Evolutionary conservation across 2,113 vertebrate species (phyloP).

Genomic region (Ptyas mucosa): DNA sequence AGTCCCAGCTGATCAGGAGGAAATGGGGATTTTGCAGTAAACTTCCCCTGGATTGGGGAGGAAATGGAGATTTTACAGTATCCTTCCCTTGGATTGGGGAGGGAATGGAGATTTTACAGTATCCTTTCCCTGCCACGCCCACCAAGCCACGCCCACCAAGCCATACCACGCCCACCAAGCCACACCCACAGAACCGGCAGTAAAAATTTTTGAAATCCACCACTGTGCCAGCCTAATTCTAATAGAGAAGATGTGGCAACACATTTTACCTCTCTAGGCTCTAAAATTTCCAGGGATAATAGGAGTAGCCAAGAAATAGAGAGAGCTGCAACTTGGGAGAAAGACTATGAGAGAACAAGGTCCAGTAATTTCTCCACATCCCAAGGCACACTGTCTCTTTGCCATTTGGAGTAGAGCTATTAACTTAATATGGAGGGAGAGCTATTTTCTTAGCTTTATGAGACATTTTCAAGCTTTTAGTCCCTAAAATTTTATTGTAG

Average conservation of each 20-base stretch:
- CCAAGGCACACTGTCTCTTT: neutral
- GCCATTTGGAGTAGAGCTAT: neutral
- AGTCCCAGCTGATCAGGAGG: too few relatives aligned
- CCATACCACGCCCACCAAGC: too few relatives aligned
- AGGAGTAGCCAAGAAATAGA: neutral
- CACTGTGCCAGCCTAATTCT: neutral
- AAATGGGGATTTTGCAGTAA: too few relatives aligned
- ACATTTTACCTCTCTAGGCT: neutral
- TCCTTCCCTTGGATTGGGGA: too few relatives aligned
- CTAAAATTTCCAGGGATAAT: neutral
- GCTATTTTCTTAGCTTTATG: neutral
- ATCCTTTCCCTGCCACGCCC: too few relatives aligned
- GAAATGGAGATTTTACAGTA: too few relatives aligned
- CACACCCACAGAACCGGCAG: too few relatives aligned
- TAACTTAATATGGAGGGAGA: neutral
- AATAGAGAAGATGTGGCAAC: neutral
- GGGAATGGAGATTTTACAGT: too few relatives aligned
- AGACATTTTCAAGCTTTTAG: neutral
- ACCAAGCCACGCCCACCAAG: too few relatives aligned
- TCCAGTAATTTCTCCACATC: neutral
- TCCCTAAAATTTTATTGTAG: neutral
- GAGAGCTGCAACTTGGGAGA: neutral
- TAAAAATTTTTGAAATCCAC: too few relatives aligned
- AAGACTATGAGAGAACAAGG: neutral
- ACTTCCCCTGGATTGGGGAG: too few relatives aligned